Base-by-base conservation (phyloP, 2,888 invertebrate species). In the Thera britannica region DNA sequence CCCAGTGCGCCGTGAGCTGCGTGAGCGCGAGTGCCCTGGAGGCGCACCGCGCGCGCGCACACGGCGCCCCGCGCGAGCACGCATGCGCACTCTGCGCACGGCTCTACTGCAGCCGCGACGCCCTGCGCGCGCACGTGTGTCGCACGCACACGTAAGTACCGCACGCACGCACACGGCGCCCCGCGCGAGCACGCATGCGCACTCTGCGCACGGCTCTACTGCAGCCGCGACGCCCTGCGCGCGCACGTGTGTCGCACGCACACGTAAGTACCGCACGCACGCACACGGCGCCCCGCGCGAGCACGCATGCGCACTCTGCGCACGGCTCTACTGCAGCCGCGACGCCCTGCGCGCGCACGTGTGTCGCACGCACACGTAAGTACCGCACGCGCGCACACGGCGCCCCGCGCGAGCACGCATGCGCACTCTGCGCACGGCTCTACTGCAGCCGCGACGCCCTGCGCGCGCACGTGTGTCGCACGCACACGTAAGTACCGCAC, bases 261-360 rank as follows among this genome's bases (percentile, higher is more conserved):
- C 12, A 8, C 54, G 34, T 59, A 5, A 52, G 52, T 52, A 2
- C 54, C 11, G 5, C 11, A 8, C 57, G 5, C 2, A 2, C n/a
- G 44, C 62, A 1, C 73, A 70, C 64, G 66, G 57, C 35, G 69
- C 54, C 8, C 3, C 60, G 7, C 62, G 61, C 9, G 12, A 59
- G 6, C 68, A 72, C 65, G 58, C 73, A 0, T 75, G 74, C 56
- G 35, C 56, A 1, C 60, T 55, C 8, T 75, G 74, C 55, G 49
- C 52, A 2, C 68, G 73, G 2, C 35, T 49, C 0, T 74, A 74
- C 61, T 65, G 65, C 63, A 68, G 46, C 23, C 38, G 66, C 23
- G 70, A 66, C 72, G 77, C 75, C 0, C 72, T 75, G 0, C 75
- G 77, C 44, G 54, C 73, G 2, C 74, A 75, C 57, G 11, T n/a